phyloP scores from a whole-genome alignment of 64 coral and sea anemone species.

The Pocillopora verrucosa region DNA sequence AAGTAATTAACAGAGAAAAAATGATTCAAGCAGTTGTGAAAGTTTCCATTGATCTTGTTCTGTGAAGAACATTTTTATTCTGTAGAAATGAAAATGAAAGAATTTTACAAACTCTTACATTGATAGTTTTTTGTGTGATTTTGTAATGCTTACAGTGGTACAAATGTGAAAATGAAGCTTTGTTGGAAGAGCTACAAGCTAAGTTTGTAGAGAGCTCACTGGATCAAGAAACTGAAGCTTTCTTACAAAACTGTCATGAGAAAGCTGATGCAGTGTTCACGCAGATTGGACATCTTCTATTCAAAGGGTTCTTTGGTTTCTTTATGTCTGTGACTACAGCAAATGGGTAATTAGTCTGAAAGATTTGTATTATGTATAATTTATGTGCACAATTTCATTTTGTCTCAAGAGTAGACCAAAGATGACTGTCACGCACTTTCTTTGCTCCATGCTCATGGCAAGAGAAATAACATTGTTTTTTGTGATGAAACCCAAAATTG shows the following conservation, averaged over 20 bases:
- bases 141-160: constrained; percentile 79
- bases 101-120: not conserved
- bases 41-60: too few relatives aligned
- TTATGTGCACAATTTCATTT: not conserved
- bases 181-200: constrained; percentile 39
- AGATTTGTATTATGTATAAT: not conserved
- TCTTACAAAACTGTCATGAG: constrained; percentile 72
- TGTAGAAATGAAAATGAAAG: too few relatives aligned
- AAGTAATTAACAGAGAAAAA: too few relatives aligned
- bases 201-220: constrained; percentile 90
- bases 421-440: too few relatives aligned
- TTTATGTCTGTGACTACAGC: constrained; percentile 90
- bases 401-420: too few relatives aligned
- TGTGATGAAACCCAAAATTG: too few relatives aligned
- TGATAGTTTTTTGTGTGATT: not conserved
- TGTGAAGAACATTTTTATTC: too few relatives aligned
- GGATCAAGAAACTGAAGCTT: constrained; percentile 72
- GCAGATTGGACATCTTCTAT: constrained; percentile 70
- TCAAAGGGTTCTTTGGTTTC: constrained; percentile 73
- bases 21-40: not conserved
- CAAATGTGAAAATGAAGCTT: constrained; percentile 16
- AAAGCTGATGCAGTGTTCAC: constrained; percentile 93
- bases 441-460: too few relatives aligned
- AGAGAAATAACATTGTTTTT: too few relatives aligned
- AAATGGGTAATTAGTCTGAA: constrained; percentile 71